Conservation (phyloP, 2,888 invertebrate species). For the Polydrusus tereticollis region DNA sequence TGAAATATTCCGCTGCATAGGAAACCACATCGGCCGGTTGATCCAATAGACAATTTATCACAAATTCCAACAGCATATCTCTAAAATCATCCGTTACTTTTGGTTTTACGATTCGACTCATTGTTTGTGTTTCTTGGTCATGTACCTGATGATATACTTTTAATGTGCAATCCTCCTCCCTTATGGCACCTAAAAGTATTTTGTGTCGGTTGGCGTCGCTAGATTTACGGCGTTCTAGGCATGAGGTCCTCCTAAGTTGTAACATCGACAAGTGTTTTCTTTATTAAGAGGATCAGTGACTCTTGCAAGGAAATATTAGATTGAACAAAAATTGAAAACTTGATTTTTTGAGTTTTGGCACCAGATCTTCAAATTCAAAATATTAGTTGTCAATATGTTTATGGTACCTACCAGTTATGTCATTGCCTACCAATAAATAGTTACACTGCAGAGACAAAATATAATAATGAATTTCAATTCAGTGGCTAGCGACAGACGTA, state of each 20-base stretch:
- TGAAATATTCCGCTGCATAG: conserved; percentile 36
- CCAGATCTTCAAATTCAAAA: not conserved
- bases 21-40: conserved; percentile 34
- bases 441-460: not conserved
- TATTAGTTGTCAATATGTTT: not conserved
- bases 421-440: not conserved
- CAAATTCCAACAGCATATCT: conserved; percentile 40
- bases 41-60: conserved; percentile 39
- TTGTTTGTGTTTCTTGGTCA: conserved; percentile 27
- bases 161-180: not conserved
- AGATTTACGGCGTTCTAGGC: not conserved
- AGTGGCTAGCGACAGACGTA: no score
- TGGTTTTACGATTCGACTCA: not conserved
- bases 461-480: no score
- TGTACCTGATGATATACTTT: not conserved
- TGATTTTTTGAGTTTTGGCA: not conserved
- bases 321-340: not conserved
- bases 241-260: not conserved
- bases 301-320: not conserved
- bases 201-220: not conserved
- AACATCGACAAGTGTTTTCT: not conserved
- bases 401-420: conserved; percentile 3
- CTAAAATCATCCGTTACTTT: conserved; percentile 36
- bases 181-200: not conserved
- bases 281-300: not conserved